Evolutionary conservation across 2,888 invertebrate species (phyloP), one percentile per base, ranked within the genome.

Genomic region (Euphydryas editha): DNA sequence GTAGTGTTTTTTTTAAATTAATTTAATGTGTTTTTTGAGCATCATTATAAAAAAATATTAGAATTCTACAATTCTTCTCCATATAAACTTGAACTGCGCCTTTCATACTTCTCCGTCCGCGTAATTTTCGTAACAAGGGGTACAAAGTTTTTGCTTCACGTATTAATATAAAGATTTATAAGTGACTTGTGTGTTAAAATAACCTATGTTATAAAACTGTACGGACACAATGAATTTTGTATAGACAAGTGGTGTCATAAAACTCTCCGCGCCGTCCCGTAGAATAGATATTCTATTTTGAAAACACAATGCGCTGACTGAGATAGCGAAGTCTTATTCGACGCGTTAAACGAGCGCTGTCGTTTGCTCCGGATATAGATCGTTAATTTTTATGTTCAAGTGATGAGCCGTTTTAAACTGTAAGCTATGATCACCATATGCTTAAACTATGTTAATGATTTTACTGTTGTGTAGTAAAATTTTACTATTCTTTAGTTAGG

Each of bases 241-340:
- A 65, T 59, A 62, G 59, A 62, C 65, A 59, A 68, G 55, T 59
- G 49, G 47, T 62, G 47, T 61, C 58, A 61, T 68, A 59, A 57
- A 68, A 64, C 49, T 36, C 30, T 21, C 59, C 42, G 18, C 24
- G 2, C 15, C 39, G 55, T 15, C 49, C 42, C 46, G 49, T 56
- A 20, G 46, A 51, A 54, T 36, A 42, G 55, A 61, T 17, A 59
- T 62, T 70, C 68, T 70, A 72, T 70, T 70, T 72, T 65, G 51
- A 67, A 39, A 65, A 54, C 62, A 67, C 58, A 69, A 69, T 59
- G 63, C 51, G 59, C 17, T n/a, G 46, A 42, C 57, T 20, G 30
- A 55, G 39, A 58, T 58, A 59, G 18, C 20, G 62, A 46, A 17
- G 42, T 55, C 44, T 44, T 55, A 18, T 51, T 44, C 15, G 10